Evolutionary conservation across 2,888 invertebrate species (phyloP).

Genomic region (Pogonocherus hispidulus): DNA sequence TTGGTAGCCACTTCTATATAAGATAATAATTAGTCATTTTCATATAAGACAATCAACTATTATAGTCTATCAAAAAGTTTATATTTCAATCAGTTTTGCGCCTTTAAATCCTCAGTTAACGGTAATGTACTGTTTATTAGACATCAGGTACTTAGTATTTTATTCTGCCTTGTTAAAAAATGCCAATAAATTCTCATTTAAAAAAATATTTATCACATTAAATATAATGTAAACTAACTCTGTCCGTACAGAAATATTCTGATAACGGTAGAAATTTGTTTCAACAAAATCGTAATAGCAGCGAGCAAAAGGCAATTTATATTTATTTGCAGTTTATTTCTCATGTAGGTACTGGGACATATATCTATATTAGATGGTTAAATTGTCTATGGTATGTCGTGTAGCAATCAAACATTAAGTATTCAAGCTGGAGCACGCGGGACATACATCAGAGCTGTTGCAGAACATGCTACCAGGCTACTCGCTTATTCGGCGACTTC

Average conservation of each 20-base stretch:
- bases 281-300: constrained; percentile 38
- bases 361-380: constrained; percentile 60
- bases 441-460: constrained; percentile 63
- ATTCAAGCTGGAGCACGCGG: constrained; percentile 63
- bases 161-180: too few species aligned
- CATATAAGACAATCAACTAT: too few species aligned
- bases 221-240: too few species aligned
- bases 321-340: constrained; percentile 46
- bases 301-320: constrained; percentile 38
- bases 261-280: constrained; percentile 6
- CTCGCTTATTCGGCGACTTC: constrained; percentile 56
- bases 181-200: too few species aligned
- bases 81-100: too few species aligned
- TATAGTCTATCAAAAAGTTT: too few species aligned
- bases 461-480: constrained; percentile 49
- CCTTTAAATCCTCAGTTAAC: too few species aligned
- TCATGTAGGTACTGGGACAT: constrained; percentile 45
- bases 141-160: too few species aligned
- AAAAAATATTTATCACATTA: too few species aligned
- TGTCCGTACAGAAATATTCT: not conserved
- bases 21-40: too few species aligned
- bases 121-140: too few species aligned
- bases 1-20: too few species aligned
- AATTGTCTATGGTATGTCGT: constrained; percentile 62
- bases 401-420: constrained; percentile 65